phyloP scores from a whole-genome alignment of 2,888 invertebrate genomes.

The Ypsolopha scabrella region DNA sequence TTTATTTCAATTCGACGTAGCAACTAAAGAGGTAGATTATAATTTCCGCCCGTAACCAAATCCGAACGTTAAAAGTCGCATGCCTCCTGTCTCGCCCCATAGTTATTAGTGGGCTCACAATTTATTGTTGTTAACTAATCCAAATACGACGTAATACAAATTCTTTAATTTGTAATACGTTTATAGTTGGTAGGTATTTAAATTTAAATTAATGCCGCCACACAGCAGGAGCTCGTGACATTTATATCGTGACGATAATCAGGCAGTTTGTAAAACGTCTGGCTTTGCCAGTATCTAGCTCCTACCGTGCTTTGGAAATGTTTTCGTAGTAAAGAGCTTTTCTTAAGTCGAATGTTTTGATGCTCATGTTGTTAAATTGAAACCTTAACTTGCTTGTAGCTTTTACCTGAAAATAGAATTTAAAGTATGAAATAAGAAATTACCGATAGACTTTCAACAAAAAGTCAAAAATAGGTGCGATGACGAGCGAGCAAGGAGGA shows the following conservation, averaged over 20 bases:
- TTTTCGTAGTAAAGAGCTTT: too few species aligned
- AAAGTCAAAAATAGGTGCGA: too few species aligned
- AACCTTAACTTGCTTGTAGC: too few species aligned
- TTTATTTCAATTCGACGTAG: too few species aligned
- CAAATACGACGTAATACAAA: conserved; percentile 56
- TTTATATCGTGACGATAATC: conserved; percentile 28
- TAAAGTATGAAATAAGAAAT: too few species aligned
- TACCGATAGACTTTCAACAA: too few species aligned
- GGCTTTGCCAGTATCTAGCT: neutral
- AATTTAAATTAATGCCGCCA: conserved; percentile 32
- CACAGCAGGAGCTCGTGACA: conserved; percentile 29
- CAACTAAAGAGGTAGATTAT: neutral
- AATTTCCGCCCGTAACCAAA: conserved; percentile 50
- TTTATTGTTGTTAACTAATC: conserved; percentile 35
- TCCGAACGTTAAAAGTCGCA: conserved; percentile 55
- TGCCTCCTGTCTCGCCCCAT: conserved; percentile 36
- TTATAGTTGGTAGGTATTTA: conserved; percentile 46
- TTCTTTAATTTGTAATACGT: conserved; percentile 60
- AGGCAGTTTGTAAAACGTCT: conserved; percentile 20
- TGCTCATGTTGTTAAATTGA: too few species aligned
- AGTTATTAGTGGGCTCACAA: conserved; percentile 60
- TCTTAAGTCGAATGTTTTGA: too few species aligned
- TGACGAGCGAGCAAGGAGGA: too few species aligned
- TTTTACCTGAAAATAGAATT: too few species aligned
- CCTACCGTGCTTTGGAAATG: neutral